Evolutionary conservation across 1,140 invertebrate species (phyloP), one percentile per base, ranked within the genome.

Genomic region (Bombyx mandarina): DNA sequence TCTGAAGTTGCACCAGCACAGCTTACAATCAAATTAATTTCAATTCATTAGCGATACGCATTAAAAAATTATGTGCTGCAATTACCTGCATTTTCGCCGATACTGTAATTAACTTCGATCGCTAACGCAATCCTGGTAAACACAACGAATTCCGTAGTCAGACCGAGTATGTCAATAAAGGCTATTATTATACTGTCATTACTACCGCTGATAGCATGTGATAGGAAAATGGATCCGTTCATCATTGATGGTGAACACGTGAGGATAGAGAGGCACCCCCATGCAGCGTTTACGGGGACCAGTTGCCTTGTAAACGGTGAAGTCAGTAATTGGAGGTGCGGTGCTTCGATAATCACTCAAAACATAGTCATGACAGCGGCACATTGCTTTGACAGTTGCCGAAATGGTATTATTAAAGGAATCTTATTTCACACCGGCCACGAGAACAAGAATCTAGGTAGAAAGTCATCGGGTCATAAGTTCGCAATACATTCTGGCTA

Each of bases 281-380:
- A 59, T 52, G 49, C 52, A 2, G 46, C 46, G 26, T 59, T 54
- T 8, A 35, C 54, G 45, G 45, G n/a, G 3, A 9, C 45, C 18
- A 1, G 3, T 50, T 57, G 56, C 43, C 42, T 12, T 22, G 10
- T 2, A 6, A 8, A 43, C 22, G 43, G 10, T 2, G 6, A 7
- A 4, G 18, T 10, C 44, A 7, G 8, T 12, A 7, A 10, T 12
- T 57, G 48, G 48, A 52, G 48, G 1, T 68, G 66, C 42, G 63
- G 66, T 12, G 54, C 60, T 22, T 68, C 66, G 7, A 61, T 68
- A 12, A 2, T 68, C 6, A 65, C 59, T 22, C 61, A 68, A 46
- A 49, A 18, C 2, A 53, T 68, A 8, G 12, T 65, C 1, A 22
- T 68, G 7, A 61, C 66, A 8, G 66, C 66, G 1, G 66, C 56